These are phyloP conservation scores for Budorcas taxicolor DNA, from an alignment of 2,113 vertebrate species.

Conservation along the genomic window DNA sequence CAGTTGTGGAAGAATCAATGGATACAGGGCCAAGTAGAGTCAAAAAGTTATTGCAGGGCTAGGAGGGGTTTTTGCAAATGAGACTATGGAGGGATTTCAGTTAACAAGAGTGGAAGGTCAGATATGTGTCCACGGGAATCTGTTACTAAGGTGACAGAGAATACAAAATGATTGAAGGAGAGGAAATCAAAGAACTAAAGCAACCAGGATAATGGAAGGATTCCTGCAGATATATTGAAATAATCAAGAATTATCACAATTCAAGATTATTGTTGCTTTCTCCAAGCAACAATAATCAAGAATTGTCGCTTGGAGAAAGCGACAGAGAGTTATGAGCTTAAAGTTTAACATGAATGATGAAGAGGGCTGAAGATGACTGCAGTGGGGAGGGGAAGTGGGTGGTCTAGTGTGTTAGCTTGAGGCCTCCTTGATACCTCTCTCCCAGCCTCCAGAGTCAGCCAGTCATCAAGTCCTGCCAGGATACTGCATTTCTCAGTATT, in stretches of 20 bases:
- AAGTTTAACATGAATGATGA: not conserved
- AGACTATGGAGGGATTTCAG: not conserved
- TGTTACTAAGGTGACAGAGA: not conserved
- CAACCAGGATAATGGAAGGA: not conserved
- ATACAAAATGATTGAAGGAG: not conserved
- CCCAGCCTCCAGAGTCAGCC: not conserved
- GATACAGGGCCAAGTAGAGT: not conserved
- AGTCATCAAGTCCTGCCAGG: not conserved
- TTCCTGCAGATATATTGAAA: not conserved
- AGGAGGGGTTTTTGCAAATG: not conserved
- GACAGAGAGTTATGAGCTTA: not conserved
- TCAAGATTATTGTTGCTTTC: not conserved
- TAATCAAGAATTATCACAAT: not conserved
- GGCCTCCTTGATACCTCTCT: not conserved
- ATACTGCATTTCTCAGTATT: slow-evolving; percentile 19
- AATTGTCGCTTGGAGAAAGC: not conserved
- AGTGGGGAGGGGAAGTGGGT: not conserved
- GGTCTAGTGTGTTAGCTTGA: not conserved
- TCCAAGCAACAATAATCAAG: not conserved
- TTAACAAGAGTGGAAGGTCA: not conserved
- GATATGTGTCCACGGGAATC: not conserved
- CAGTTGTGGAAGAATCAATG: not conserved
- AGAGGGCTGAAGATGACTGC: not conserved
- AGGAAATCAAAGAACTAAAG: not conserved
- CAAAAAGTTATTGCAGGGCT: not conserved